Conservation (phyloP, 2,113 vertebrate species). For the Anolis carolinensis region DNA sequence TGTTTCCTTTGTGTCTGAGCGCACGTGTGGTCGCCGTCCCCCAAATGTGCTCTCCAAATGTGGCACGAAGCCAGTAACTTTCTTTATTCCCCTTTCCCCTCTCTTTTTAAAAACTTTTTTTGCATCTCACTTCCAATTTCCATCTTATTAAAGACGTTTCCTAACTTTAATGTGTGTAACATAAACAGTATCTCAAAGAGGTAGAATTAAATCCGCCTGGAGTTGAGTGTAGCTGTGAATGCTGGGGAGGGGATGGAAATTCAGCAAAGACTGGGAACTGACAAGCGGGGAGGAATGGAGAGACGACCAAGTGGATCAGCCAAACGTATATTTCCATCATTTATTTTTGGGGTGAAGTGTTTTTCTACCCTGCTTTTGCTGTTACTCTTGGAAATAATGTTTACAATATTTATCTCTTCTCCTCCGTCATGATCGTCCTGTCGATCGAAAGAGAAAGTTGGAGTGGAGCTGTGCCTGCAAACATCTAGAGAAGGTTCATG, state of each 20-base stretch:
- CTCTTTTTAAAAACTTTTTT: slow-evolving; percentile 38
- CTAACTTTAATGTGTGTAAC: slow-evolving; percentile 82
- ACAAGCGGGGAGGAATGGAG: slow-evolving; percentile 4
- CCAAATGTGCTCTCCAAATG: slow-evolving; percentile 14
- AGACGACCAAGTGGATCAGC: slow-evolving; percentile 69
- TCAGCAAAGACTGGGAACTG: slow-evolving; percentile 37
- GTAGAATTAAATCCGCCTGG: slow-evolving; percentile 79
- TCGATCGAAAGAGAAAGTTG: slow-evolving; percentile 79
- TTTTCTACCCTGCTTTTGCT: slow-evolving; percentile 64
- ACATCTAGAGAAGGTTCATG: slow-evolving; percentile 91
- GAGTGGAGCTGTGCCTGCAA: slow-evolving; percentile 78
- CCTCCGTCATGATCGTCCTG: slow-evolving; percentile 45
- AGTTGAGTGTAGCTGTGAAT: slow-evolving; percentile 54
- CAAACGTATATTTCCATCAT: slow-evolving; percentile 31
- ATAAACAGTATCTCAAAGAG: slow-evolving; percentile 78
- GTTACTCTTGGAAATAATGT: slow-evolving; percentile 55
- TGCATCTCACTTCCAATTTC: slow-evolving; percentile 80
- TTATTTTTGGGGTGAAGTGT: slow-evolving; percentile 40
- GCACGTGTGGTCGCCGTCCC: not conserved
- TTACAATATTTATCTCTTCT: slow-evolving; percentile 59
- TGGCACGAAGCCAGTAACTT: slow-evolving; percentile 57
- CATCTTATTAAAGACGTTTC: slow-evolving; percentile 80
- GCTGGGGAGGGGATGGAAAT: slow-evolving; percentile 27
- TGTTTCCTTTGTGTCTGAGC: slow-evolving; percentile 58
- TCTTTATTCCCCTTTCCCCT: not conserved